These are phyloP conservation scores for Clivina fossor DNA, from an alignment of 2,888 invertebrate species.

Conservation along the genomic window DNA sequence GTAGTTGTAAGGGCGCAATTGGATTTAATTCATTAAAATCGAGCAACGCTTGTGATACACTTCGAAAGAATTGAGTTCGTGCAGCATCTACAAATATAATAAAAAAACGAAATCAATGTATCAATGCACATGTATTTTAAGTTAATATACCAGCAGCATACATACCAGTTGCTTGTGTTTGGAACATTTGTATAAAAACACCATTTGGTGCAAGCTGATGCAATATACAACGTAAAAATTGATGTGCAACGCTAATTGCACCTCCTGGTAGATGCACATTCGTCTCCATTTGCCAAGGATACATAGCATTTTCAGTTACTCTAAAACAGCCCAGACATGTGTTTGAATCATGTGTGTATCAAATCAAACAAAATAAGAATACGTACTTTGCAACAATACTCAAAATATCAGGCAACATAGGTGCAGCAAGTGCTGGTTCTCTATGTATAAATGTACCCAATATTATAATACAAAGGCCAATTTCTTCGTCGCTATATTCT, in stretches of 20 bases:
- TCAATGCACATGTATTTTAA: neutral
- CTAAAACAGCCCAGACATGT: too few species aligned
- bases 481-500: constrained; percentile 95
- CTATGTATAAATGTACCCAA: constrained; percentile 95
- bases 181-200: constrained; percentile 93
- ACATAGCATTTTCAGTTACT: constrained; percentile 75
- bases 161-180: constrained; percentile 82
- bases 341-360: too few species aligned
- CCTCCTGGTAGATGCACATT: constrained; percentile 91
- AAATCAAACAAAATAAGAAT: constrained; percentile 15
- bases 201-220: constrained; percentile 97
- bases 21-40: constrained; percentile 97
- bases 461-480: constrained; percentile 90
- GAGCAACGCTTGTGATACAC: constrained; percentile 87
- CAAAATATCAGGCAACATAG: constrained; percentile 87
- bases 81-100: constrained; percentile 58
- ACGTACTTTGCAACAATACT: constrained; percentile 82
- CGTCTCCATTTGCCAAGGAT: constrained; percentile 87
- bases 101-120: constrained; percentile 30
- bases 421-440: constrained; percentile 93
- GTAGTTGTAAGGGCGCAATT: constrained; percentile 87
- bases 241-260: constrained; percentile 92
- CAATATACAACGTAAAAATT: constrained; percentile 93
- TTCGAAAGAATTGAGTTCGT: constrained; percentile 86
- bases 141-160: neutral